Evolutionary conservation across 2,113 vertebrate genomes (phyloP), one percentile per base, ranked within the genome.

Genomic region (Anolis carolinensis): DNA sequence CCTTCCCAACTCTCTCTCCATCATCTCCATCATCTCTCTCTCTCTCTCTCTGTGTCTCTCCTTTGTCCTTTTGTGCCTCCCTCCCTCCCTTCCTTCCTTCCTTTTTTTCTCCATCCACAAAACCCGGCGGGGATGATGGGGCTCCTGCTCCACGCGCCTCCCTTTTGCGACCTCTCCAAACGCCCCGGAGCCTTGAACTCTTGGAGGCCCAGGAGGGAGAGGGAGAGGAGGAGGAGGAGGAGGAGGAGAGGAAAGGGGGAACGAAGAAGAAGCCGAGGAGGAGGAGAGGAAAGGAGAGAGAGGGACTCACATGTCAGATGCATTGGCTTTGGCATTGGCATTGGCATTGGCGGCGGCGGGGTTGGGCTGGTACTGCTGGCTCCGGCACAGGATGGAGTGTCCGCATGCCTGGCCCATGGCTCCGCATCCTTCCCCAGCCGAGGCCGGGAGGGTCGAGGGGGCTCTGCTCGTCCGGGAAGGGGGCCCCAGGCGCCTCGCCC

Each of bases 361-460:
- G 55, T 97, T 96, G 65, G 98, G 97, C 89, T 96, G 97, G 94
- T 96, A 96, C 90, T 97, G 97, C 74, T 99, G 98, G 96, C 97
- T 99, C 96, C 98, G 97, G 96, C 98, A 99, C 91, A 99, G 98
- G 94, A 99, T 98, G 95, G 98, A 98, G 97, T 99, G 98, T 96
- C 98, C 98, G 93, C 98, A 99, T 91, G 98, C 98, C 95, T 99
- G 98, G 96, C 98, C 98, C 98, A 99, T 99, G 94, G 91, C 97
- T 97, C 97, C 95, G 97, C 96, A 96, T 97, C 95, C 95, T 97
- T 79, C 92, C 79, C 94, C 91, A 93, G 90, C 92, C 75, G 86
- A 52, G 44, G 86, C 86, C 89, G 85, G 86, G 82, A 79, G 79
- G 44, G 52, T 23, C 39, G 62, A 36, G 59, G 74, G 7, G 36